Evolutionary conservation across 2,113 vertebrate species (phyloP), one percentile per base, ranked within the genome.

Genomic region (Corydoras maculifer): DNA sequence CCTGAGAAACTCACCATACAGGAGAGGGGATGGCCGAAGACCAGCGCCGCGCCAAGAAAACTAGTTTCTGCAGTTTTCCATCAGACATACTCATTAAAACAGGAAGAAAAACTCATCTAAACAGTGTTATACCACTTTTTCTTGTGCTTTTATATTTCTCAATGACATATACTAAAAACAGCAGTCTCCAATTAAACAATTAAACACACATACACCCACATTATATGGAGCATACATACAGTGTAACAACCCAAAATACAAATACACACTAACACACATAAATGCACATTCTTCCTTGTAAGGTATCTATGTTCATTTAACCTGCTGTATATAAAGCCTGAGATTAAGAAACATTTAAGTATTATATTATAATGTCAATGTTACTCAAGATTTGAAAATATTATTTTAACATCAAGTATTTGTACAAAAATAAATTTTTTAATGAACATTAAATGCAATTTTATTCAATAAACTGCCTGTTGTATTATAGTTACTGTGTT

Each of bases 1-100:
- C 80, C 82, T 98, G 77, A 91, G 94, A 80, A 98, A 91, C 80
- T 87, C 94, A 59, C 97, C 97, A 0, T 99, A 91, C 85, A 91
- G 96, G 62, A 89, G 94, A 0, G 78, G 87, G 9, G 95, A 99
- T 7, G 86, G 83, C 0, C 84, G 93, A 74, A 75, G 88, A 78
- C 59, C 92, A 83, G 29, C 88, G 72, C 86, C 93, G 89, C 59
- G 91, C 64, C 88, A 31, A 88, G 88, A 80, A 83, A 91, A 76
- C 78, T 90, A 54, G 84, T 86, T 80, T 73, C 76, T 18, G 87
- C 84, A 6, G 63, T 2, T 81, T 86, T 55, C 10, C 7, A 43
- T 43, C 7, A 12, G 3, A 1, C 13, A 61, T 29, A n/a, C 30
- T 29, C 59, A 55, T 61, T 67, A 48, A 11, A 72, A 9, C 86